Evolutionary conservation across 2,113 vertebrate genomes (phyloP), one percentile per base, ranked within the genome.

Genomic region (Scomber scombrus): DNA sequence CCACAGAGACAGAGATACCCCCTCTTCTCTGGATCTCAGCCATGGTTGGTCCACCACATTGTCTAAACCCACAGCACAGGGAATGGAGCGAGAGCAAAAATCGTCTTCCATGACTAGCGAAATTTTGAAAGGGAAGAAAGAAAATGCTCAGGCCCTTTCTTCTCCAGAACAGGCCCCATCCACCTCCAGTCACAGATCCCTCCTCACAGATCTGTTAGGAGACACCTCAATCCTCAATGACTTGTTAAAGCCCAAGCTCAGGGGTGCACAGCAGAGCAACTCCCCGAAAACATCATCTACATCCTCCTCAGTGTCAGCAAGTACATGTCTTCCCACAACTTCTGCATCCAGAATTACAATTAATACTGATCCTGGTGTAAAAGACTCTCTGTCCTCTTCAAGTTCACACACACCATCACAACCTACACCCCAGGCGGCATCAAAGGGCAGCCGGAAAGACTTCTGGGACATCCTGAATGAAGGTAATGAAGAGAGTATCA

Each of bases 391-490:
- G 16, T 26, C 57, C 43, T 57, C 55, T 34, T 34, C 29, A 15
- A 58, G 47, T 18, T 61, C 65, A n/a, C 40, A 57, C 31, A 52
- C 51, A 21, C 4, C 18, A n/a, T 11, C 52, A 54, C 19, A 52
- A 14, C 3, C 74, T 16, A 74, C 69, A 52, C 89, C 67, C 4
- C 66, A 26, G 51, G 56, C n/a, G 84, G 95, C 93, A 87, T 78
- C 92, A 19, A 96, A 95, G 77, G 91, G 72, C 45, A 91, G 76
- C 80, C 84, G 94, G 68, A 99, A 96, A 92, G 97, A 99, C 90
- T 96, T 99, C 91, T 99, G 97, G 98, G 97, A 99, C 91, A 96
- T 99, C 75, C 85, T 99, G 78, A 95, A 94, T 80, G 97, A 99
- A 67, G 96, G 96, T 40, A 96, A 96, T 23, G 96, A 97, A 31